Base-by-base conservation (phyloP, 2,113 vertebrate genomes). In the Sebastes schlegelii region DNA sequence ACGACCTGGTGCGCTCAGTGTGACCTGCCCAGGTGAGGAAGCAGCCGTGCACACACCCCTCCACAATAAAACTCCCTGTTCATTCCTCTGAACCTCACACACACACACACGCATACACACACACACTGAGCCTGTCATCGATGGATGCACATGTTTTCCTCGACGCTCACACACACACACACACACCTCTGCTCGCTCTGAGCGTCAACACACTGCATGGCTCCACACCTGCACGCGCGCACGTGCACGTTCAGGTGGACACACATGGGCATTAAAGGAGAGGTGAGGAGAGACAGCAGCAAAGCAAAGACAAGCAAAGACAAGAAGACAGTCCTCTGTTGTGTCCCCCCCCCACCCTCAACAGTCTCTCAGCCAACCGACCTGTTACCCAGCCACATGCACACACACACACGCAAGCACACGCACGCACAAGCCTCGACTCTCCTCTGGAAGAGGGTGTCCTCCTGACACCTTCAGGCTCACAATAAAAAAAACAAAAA, bases 391-490 rank as follows among this genome's bases (percentile, higher is more conserved):
- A 58, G 19, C 1, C 69, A 10, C 69, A 62, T 66, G 70, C 63
- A 48, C 65, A 45, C 46, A 62, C 61, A 42, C 62, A 64, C 64
- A 45, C n/a, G 19, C 60, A 45, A 64, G 66, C 58, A 40, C 49
- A 43, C 49, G 8, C 78, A 6, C 45, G 6, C 89, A 58, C 84
- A 82, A 82, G 21, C 34, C 88, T 79, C 89, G 73, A 71, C 86
- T 86, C 93, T 91, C 89, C 88, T 82, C 74, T 87, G 84, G 82
- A 88, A 89, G 34, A 91, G 88, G 92, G 87, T 70, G 89, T 92
- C 88, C 91, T 92, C 93, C 92, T 92, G 91, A 90, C 94, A 90
- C 81, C 86, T 93, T 88, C 82, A 78, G 72, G 64, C 89, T 86
- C 86, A 79, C 78, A 83, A 86, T 88, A 71, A 80, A 61, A 34